phyloP scores from a whole-genome alignment of 2,888 invertebrate genomes.

The Fragum sueziense region DNA sequence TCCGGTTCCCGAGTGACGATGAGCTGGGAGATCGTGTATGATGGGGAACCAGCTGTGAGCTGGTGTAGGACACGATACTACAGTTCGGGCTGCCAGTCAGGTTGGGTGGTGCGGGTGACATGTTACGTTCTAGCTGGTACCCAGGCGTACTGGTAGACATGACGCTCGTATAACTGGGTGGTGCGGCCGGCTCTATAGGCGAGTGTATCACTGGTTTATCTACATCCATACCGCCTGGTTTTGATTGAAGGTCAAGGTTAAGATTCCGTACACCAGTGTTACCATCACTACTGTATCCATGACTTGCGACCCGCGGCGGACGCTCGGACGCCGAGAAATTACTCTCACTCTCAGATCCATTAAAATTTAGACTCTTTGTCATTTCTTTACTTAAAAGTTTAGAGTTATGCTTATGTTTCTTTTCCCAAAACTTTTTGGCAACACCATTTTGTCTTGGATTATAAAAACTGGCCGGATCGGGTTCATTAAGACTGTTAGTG shows the following conservation, averaged over 20 bases:
- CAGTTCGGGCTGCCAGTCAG: conserved; percentile 50
- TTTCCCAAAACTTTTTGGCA: conserved; percentile 95
- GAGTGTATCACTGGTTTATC: conserved; percentile 40
- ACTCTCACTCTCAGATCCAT: conserved; percentile 67
- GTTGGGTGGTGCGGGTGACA: conserved; percentile 30
- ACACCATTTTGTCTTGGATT: conserved; percentile 97
- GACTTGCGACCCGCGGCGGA: conserved; percentile 61
- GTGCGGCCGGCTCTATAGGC: conserved; percentile 30
- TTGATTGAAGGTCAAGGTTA: conserved; percentile 76
- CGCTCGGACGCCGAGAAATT: conserved; percentile 65
- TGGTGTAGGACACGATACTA: conserved; percentile 61
- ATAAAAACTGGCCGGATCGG: conserved; percentile 87
- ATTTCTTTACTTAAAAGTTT: conserved; percentile 77
- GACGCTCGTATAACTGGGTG: conserved; percentile 53
- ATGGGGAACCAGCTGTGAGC: conserved; percentile 58
- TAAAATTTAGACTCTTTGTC: conserved; percentile 74
- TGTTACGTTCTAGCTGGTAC: conserved; percentile 40
- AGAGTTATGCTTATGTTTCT: conserved; percentile 81
- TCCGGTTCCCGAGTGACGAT: conserved; percentile 67
- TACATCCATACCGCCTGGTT: conserved; percentile 62
- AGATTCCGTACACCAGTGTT: conserved; percentile 62
- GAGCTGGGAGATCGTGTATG: conserved; percentile 72
- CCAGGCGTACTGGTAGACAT: conserved; percentile 48
- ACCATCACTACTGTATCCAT: conserved; percentile 59
- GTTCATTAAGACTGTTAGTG: conserved; percentile 48